Evolutionary conservation across 2,888 invertebrate species (phyloP), one percentile per base, ranked within the genome.

Genomic region (Nomada hirtipes): DNA sequence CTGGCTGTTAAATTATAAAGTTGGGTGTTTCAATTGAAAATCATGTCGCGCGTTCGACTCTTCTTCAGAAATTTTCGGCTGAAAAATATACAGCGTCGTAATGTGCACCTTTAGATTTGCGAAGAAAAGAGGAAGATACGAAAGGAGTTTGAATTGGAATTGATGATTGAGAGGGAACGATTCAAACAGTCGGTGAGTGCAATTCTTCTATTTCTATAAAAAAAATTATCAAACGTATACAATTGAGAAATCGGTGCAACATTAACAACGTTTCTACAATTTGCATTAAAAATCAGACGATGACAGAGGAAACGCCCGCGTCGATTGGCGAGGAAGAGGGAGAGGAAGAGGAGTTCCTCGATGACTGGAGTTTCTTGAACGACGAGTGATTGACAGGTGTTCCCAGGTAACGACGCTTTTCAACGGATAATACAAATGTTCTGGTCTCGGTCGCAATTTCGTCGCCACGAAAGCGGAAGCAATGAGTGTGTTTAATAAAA

Each of bases 1-100:
- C n/a, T 92, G 91, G 91, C 86, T 93, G 53, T 79, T 92, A 9
- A 85, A 92, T 85, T 91, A 87, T 44, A 89, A 86, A 85, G 91
- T 92, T 47, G 53, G 52, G 67, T 55, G 29, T 20, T 11, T 15
- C n/a, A 4, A 26, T n/a, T 60, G 7, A n/a, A n/a, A 20, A 50
- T 4, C 15, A 0, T 18, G 15, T 4, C 4, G 36, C 36, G 26
- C 20, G n/a, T 13, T 61, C 53, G 42, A 13, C 47, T 75, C 53
- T 67, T 36, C 26, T 52, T 57, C 1, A 42, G 10, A 50, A 65
- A 15, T 0, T 15, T 11, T 47, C 47, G 13, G 47, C 47, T 1
- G 47, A 47, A 3, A 47, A 2, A 47, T 47, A 15, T 47, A 47
- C 47, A 47, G 47, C 47, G 47, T 47, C 11, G 15, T 47, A 11